These are phyloP conservation scores for Crambe crambe DNA, from an alignment of 37 sponge, comb jelly and placozoan genomes.

Conservation along the genomic window DNA sequence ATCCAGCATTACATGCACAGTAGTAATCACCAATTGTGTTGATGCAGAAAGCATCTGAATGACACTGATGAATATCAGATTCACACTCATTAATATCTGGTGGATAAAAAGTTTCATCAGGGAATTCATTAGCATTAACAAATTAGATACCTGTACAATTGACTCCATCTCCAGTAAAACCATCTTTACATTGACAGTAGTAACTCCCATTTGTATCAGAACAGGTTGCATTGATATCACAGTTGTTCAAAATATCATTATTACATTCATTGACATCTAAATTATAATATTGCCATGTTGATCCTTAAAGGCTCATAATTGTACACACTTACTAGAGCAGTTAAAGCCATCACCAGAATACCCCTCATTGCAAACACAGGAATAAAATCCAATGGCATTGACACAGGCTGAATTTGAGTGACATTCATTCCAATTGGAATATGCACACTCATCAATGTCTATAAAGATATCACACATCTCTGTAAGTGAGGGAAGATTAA, in stretches of 20 bases:
- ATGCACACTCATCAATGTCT: constrained; percentile 5
- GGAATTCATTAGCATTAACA: background rate
- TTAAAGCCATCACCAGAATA: constrained; percentile 5
- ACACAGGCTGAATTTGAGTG: constrained; percentile 5
- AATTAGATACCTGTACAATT: constrained; percentile 28
- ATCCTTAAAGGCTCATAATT: background rate
- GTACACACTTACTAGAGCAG: background rate
- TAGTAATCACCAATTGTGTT: constrained; percentile 27
- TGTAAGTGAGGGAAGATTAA: background rate
- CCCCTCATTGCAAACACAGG: constrained; percentile 1
- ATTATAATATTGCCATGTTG: background rate
- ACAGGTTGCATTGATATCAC: constrained; percentile 39
- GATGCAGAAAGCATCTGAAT: constrained; percentile 3
- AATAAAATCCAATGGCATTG: background rate
- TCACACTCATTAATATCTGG: constrained; percentile 46
- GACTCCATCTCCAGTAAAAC: constrained; percentile 32
- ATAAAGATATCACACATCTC: background rate
- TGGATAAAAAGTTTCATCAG: too few species aligned
- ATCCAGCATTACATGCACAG: constrained; percentile 38
- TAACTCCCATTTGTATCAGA: constrained; percentile 39
- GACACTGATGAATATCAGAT: background rate
- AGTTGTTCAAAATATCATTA: background rate
- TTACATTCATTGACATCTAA: constrained; percentile 17
- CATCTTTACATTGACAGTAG: constrained; percentile 41
- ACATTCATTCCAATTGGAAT: background rate